Base-by-base conservation (phyloP, 1,140 invertebrate species). In the Mylabris phalerata region DNA sequence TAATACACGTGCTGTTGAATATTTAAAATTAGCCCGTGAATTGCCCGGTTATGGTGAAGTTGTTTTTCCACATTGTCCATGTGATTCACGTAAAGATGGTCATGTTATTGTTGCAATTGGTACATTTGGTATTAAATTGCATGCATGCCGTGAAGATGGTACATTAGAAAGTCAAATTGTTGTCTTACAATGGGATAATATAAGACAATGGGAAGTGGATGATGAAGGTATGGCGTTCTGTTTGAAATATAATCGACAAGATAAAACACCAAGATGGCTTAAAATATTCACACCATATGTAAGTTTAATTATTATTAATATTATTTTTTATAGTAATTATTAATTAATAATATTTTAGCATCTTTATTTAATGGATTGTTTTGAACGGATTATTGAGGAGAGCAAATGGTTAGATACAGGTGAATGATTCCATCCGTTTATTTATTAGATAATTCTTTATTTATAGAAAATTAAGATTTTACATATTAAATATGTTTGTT, bases 21-120 rank as follows among this genome's bases (percentile, higher is more conserved):
- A 95, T 76, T 78, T 98, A 46, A 86, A 89, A 67, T 75, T 93
- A 59, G 93, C 90, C 26, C 82, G 90, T 46, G 83, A 88, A 67
- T 77, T 98, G 56, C 89, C 89, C 57, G 95, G 93, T 25, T 97
- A 97, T 75, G 92, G 91, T 1, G 88, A 93, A 67, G 82, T 97
- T 13, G 88, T 92, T 38, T 96, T 98, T 77, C 95, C 95, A 13
- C 93, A 95, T 76, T 97, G 94, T 78, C 79, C 85, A n/a, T 95
- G 92, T 78, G 93, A 97, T 79, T 92, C 91, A 26, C 78, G 92
- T 24, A 94, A 95, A 75, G 91, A 92, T 67, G 93, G 92, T 50
- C 92, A 94, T 76, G 92, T 96, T 5, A 82, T 95, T 42, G 85
- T 90, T 3, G 84, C 84, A 10, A 80, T 95, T 41, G 87, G 88